These are phyloP conservation scores for Lasiurus borealis DNA, from an alignment of 2,113 vertebrate species.

Conservation along the genomic window DNA sequence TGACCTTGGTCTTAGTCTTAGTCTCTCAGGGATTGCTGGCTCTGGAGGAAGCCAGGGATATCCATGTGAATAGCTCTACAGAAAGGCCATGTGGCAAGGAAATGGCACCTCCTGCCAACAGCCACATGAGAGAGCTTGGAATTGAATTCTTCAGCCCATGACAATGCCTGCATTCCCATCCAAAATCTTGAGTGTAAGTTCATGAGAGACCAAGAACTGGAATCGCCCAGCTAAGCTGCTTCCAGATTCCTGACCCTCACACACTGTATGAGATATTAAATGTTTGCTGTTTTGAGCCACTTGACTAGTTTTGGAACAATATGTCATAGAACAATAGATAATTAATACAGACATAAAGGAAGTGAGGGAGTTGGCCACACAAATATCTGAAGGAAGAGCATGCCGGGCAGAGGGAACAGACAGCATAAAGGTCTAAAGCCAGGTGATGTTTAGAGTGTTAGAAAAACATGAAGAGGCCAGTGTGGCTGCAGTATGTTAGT, in stretches of 20 bases:
- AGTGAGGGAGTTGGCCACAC: neutral
- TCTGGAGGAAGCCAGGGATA: neutral
- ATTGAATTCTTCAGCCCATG: neutral
- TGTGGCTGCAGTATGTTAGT: neutral
- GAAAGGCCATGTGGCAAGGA: neutral
- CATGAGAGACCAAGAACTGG: neutral
- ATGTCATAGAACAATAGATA: constrained; percentile 2
- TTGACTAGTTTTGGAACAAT: neutral
- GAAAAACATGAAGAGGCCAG: neutral
- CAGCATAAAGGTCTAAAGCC: neutral
- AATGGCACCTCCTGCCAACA: neutral
- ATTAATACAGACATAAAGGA: constrained; percentile 39
- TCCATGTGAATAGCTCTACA: neutral
- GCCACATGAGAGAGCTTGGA: neutral
- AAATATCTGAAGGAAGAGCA: neutral
- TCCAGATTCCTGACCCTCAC: neutral
- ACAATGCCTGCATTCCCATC: neutral
- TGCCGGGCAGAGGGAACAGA: neutral
- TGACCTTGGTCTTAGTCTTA: neutral
- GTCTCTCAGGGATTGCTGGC: neutral
- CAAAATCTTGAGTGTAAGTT: neutral
- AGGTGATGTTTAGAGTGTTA: neutral
- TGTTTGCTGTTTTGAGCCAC: neutral
- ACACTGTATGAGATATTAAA: neutral
- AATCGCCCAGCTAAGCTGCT: neutral